Conservation (phyloP, 2,797 vertebrate genomes). For the Acrossocheilus fasciatus region DNA sequence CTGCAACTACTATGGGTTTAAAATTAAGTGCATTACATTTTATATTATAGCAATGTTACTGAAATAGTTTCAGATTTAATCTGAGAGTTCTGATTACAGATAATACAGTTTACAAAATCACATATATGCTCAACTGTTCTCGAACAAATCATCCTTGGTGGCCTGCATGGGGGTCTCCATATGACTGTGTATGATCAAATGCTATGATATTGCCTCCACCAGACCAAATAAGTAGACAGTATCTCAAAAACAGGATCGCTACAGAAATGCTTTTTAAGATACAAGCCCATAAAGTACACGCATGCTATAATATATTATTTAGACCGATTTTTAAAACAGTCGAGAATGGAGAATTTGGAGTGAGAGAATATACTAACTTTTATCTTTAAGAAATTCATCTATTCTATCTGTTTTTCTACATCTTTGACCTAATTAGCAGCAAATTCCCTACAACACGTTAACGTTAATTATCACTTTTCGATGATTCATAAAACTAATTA, state of each 20-base stretch:
- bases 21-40: background rate
- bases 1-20: background rate
- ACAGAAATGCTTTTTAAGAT: constrained; percentile 32
- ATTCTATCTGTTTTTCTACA: background rate
- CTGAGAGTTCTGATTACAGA: background rate
- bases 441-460: background rate
- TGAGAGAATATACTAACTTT: background rate
- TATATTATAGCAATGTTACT: background rate
- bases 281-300: constrained; percentile 21
- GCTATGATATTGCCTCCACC: constrained; percentile 16
- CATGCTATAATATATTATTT: constrained; percentile 36
- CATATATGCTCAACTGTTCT: background rate
- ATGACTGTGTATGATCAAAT: background rate
- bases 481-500: constrained; percentile 38
- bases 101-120: constrained; percentile 2
- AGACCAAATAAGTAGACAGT: constrained; percentile 20
- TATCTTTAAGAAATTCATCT: background rate
- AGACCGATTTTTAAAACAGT: constrained; percentile 12
- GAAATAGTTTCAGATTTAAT: background rate
- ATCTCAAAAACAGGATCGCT: background rate
- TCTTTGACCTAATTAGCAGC: constrained; percentile 39
- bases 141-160: background rate
- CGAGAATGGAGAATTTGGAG: background rate
- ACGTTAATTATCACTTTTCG: constrained; percentile 28
- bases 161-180: background rate